These are phyloP conservation scores for Lamproptera curius DNA, from an alignment of 2,888 invertebrate genomes.

Conservation along the genomic window DNA sequence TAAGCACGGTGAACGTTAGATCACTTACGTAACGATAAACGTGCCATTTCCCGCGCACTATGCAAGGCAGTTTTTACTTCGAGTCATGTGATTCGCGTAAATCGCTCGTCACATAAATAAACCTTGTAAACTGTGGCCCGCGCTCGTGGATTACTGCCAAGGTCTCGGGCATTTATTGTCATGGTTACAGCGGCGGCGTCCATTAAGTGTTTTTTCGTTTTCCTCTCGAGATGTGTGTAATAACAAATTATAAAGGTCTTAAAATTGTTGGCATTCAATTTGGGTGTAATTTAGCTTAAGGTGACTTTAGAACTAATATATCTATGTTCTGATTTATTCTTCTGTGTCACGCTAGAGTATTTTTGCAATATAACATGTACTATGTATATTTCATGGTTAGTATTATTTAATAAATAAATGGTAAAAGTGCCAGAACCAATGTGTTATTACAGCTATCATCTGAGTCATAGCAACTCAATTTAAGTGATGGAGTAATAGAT, in stretches of 20 bases:
- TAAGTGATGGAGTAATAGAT: too few species aligned
- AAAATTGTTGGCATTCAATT: conserved; percentile 3
- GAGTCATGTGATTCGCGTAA: conserved; percentile 40
- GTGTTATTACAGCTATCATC: too few species aligned
- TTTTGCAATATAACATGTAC: too few species aligned
- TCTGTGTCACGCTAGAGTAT: too few species aligned
- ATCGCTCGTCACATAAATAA: conserved; percentile 37
- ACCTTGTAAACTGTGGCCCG: conserved; percentile 36
- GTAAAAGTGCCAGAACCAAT: too few species aligned
- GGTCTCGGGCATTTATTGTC: conserved; percentile 64
- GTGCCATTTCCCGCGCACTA: conserved; percentile 29
- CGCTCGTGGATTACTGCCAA: conserved; percentile 72
- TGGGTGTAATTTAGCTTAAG: not conserved
- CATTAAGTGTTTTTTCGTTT: conserved; percentile 22
- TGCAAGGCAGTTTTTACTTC: conserved; percentile 26
- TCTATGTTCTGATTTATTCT: too few species aligned
- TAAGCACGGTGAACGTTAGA: conserved; percentile 35
- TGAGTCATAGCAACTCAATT: too few species aligned
- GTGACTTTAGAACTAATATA: not conserved
- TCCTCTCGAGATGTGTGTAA: conserved; percentile 38
- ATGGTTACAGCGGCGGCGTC: conserved; percentile 36
- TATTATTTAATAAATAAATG: too few species aligned
- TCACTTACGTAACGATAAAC: conserved; percentile 47
- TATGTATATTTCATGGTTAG: too few species aligned
- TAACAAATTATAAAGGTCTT: conserved; percentile 26